Percentiles rank a stretch among this genome's conserved stretches.
Evolutionary conservation across 2,888 invertebrate species (phyloP).

Genomic region (Dyspetes luteomarginatus): DNA sequence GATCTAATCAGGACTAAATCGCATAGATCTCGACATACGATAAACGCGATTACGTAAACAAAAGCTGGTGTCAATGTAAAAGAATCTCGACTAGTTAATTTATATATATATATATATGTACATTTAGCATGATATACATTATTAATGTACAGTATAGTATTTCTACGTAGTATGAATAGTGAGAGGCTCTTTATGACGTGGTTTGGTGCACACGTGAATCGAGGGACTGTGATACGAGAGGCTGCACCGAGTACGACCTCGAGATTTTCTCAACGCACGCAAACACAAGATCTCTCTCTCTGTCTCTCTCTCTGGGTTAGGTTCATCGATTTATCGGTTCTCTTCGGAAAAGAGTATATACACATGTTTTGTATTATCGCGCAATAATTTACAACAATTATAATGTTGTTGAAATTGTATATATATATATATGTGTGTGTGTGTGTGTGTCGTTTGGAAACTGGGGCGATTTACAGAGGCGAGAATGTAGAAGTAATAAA

Average conservation of each 20-base stretch:
- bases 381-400: slow-evolving; percentile 10
- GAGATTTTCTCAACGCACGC: slow-evolving; percentile 42
- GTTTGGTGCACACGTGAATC: no score
- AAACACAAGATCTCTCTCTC: not conserved
- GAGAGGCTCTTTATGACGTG: slow-evolving; percentile 37
- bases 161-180: not conserved
- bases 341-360: not conserved
- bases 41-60: slow-evolving; percentile 40
- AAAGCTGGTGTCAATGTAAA: slow-evolving; percentile 31
- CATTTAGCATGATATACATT: not conserved
- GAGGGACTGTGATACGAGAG: no score
- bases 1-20: not conserved
- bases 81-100: slow-evolving; percentile 36
- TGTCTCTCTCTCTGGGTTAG: no score
- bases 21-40: slow-evolving; percentile 3
- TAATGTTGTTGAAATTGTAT: not conserved
- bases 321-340: slow-evolving; percentile 46
- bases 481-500: not conserved
- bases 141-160: slow-evolving; percentile 14
- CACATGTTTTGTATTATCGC: not conserved
- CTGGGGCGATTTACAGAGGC: not conserved
- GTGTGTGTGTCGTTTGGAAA: not conserved
- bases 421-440: no score
- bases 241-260: slow-evolving; percentile 37
- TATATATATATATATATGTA: not conserved